These are phyloP conservation scores for Callionymus lyra DNA, from an alignment of 2,113 vertebrate genomes.

Conservation along the genomic window DNA sequence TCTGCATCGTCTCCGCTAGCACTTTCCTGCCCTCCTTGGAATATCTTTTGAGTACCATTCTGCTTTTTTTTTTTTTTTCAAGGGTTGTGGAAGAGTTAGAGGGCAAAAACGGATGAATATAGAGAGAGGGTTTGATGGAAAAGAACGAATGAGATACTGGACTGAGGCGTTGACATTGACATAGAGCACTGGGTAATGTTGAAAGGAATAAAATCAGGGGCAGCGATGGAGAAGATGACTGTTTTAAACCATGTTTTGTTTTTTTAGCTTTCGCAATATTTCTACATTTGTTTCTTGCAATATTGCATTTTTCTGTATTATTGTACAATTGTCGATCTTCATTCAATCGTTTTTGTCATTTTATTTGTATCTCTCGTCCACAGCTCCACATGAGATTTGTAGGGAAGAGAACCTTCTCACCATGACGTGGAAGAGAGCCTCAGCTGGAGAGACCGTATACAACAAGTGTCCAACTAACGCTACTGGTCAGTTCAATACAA, in stretches of 20 bases:
- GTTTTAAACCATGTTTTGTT: constrained; percentile 48
- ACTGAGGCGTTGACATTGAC: constrained; percentile 50
- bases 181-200: constrained; percentile 42
- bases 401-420: constrained; percentile 81
- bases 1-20: constrained; percentile 32
- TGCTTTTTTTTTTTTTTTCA: constrained; percentile 45
- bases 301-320: constrained; percentile 20
- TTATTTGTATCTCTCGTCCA: background rate
- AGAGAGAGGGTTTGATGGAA: constrained; percentile 46
- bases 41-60: constrained; percentile 40
- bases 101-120: constrained; percentile 42
- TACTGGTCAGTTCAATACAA: constrained; percentile 72
- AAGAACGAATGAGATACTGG: constrained; percentile 48
- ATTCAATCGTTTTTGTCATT: background rate
- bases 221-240: constrained; percentile 37
- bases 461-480: constrained; percentile 96
- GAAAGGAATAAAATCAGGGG: constrained; percentile 44
- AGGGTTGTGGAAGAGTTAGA: constrained; percentile 42
- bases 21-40: constrained; percentile 34
- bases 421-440: constrained; percentile 91
- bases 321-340: background rate
- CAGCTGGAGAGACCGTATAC: constrained; percentile 91
- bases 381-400: constrained; percentile 92
- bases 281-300: constrained; percentile 2
- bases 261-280: constrained; percentile 1